These are phyloP conservation scores for Drosophila orena DNA, from an alignment of 1,140 invertebrate genomes.

Conservation along the genomic window DNA sequence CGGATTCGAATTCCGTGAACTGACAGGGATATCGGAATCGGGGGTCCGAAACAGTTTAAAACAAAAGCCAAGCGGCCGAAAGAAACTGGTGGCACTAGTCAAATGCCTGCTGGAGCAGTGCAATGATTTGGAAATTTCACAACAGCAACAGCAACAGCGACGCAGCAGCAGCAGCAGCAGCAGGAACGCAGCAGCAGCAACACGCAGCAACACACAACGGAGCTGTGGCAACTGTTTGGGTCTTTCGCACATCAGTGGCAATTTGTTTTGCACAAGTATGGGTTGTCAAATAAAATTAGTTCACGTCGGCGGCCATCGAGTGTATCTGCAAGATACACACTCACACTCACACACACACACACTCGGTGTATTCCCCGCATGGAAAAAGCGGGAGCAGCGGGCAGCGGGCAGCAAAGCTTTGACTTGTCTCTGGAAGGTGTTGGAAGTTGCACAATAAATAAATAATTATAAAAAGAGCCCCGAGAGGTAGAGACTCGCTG, in stretches of 20 bases:
- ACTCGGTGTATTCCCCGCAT: background rate
- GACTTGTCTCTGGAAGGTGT: slow-evolving; percentile 84
- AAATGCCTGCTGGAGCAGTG: slow-evolving; percentile 63
- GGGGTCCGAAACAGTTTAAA: slow-evolving; percentile 35
- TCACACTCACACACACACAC: background rate
- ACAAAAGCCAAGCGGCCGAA: slow-evolving; percentile 40
- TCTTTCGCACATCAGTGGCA: slow-evolving; percentile 84
- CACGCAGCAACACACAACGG: slow-evolving; percentile 39
- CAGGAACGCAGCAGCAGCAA: slow-evolving; percentile 22
- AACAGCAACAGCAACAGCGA: slow-evolving; percentile 48
- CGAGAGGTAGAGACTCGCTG: slow-evolving; percentile 22
- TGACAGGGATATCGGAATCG: slow-evolving; percentile 60
- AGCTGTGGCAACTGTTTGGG: slow-evolving; percentile 78
- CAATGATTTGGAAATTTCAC: slow-evolving; percentile 84
- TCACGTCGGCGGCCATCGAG: slow-evolving; percentile 72
- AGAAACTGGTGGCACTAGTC: slow-evolving; percentile 50
- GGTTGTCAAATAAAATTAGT: slow-evolving; percentile 85
- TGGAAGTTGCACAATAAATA: slow-evolving; percentile 85
- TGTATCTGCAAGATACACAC: slow-evolving; percentile 52
- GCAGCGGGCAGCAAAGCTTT: slow-evolving; percentile 61
- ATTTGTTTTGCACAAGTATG: slow-evolving; percentile 85
- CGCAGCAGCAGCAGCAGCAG: slow-evolving; percentile 30
- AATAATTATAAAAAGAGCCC: slow-evolving; percentile 77
- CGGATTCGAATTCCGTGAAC: slow-evolving; percentile 60
- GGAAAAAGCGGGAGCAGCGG: background rate